Conservation (phyloP, 2,888 invertebrate genomes). For the Aphodius sticticus region DNA sequence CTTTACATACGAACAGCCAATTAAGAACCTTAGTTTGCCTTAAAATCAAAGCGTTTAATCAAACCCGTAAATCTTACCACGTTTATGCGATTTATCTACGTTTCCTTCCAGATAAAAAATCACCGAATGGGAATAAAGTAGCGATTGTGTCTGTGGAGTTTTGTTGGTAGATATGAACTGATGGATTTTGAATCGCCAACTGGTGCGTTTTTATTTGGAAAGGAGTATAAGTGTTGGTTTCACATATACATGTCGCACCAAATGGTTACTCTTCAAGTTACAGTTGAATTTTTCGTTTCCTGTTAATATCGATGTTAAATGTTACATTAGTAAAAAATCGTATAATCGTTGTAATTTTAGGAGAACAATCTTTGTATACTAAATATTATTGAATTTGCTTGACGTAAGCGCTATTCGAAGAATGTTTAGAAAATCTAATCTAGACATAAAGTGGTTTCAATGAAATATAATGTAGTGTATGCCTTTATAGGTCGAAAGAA, state of each 20-base stretch:
- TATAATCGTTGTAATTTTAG: conserved; percentile 5
- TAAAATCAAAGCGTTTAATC: neutral
- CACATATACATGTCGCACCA: neutral
- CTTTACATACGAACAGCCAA: neutral
- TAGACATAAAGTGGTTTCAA: conserved; percentile 46
- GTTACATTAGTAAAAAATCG: neutral
- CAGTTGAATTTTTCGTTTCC: neutral
- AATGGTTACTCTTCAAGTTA: neutral
- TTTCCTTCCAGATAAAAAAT: neutral
- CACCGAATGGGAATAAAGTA: neutral
- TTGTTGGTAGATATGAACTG: neutral
- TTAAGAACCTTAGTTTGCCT: conserved; percentile 12
- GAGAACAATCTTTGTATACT: neutral
- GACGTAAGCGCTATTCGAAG: conserved; percentile 23
- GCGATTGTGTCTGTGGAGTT: neutral
- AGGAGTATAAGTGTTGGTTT: neutral
- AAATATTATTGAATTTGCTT: conserved; percentile 24
- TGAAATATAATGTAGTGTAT: conserved; percentile 42
- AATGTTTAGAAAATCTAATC: conserved; percentile 41
- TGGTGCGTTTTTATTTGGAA: neutral
- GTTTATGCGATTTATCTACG: neutral
- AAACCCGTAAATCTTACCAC: neutral
- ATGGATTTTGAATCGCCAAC: too few species aligned
- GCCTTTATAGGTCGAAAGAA: conserved; percentile 30
- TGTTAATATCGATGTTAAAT: neutral